Evolutionary conservation across 2,888 invertebrate species (phyloP).

Genomic region (Spatulosminthurus flaviceps): DNA sequence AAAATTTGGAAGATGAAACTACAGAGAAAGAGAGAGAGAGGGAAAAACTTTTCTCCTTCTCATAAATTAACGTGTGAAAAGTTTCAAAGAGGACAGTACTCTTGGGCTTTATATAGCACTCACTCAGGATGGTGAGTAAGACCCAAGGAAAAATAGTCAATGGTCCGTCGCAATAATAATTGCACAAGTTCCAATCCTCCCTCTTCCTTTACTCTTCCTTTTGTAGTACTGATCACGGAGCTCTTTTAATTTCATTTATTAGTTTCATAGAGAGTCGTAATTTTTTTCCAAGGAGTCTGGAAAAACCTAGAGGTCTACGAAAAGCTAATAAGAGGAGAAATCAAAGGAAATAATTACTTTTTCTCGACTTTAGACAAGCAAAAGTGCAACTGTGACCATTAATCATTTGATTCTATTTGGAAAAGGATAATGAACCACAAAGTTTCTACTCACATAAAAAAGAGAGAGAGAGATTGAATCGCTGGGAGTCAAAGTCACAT

Average conservation of each 20-base stretch:
- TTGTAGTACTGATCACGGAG: not conserved
- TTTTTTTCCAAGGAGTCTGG: not conserved
- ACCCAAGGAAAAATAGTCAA: not conserved
- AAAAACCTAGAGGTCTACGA: not conserved
- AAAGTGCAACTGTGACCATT: not conserved
- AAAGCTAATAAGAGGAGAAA: not conserved
- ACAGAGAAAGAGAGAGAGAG: not conserved
- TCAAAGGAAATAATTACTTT: constrained; percentile 6
- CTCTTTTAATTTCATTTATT: constrained; percentile 8
- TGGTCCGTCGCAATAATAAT: not conserved
- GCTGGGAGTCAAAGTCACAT: not conserved
- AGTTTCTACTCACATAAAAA: not conserved
- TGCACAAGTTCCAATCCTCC: not conserved
- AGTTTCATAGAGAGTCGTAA: not conserved
- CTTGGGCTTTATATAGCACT: not conserved
- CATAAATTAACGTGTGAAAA: constrained; percentile 1
- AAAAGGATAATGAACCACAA: not conserved
- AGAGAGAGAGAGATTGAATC: not conserved
- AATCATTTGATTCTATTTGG: not conserved
- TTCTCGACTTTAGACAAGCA: not conserved
- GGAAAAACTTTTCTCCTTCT: not conserved
- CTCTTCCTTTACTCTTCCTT: not conserved
- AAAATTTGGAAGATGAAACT: not conserved
- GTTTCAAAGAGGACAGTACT: not conserved
- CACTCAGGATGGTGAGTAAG: not conserved